phyloP scores from a whole-genome alignment of 2,888 invertebrate species.

The Tipula confusa region DNA sequence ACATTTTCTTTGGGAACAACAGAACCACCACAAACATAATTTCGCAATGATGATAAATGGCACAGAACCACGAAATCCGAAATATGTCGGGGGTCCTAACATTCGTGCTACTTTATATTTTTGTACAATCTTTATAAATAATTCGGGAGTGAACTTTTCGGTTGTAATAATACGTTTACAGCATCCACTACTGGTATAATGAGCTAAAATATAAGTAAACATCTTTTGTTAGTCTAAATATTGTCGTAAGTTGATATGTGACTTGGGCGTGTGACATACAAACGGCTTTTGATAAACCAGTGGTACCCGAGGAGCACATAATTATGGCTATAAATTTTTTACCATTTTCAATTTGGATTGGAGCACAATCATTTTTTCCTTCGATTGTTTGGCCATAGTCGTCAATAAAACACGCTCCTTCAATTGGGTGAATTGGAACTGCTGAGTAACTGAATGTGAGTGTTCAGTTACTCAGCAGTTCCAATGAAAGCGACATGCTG shows the following conservation, averaged over 20 bases:
- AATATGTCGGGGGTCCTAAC: not conserved
- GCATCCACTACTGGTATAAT: not conserved
- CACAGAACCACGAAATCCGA: not conserved
- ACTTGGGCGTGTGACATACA: not conserved
- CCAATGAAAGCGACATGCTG: not conserved
- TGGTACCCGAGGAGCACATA: not conserved
- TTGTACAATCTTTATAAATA: not conserved
- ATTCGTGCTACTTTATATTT: not conserved
- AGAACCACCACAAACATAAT: not conserved
- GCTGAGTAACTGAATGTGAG: too few relatives aligned
- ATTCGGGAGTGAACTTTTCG: not conserved
- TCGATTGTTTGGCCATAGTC: not conserved
- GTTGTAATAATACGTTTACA: not conserved
- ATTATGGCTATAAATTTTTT: not conserved
- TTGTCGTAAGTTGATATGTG: not conserved
- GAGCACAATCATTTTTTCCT: not conserved
- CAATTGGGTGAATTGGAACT: constrained; percentile 20
- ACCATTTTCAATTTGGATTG: not conserved
- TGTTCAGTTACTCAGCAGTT: not conserved
- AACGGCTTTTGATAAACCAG: not conserved
- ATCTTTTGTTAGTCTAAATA: not conserved
- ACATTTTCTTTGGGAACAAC: not conserved
- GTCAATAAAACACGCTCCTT: not conserved
- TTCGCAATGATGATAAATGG: not conserved
- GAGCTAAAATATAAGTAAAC: not conserved